These are phyloP conservation scores for Stictocephala bisonia DNA, from an alignment of 2,888 invertebrate species.

Conservation along the genomic window DNA sequence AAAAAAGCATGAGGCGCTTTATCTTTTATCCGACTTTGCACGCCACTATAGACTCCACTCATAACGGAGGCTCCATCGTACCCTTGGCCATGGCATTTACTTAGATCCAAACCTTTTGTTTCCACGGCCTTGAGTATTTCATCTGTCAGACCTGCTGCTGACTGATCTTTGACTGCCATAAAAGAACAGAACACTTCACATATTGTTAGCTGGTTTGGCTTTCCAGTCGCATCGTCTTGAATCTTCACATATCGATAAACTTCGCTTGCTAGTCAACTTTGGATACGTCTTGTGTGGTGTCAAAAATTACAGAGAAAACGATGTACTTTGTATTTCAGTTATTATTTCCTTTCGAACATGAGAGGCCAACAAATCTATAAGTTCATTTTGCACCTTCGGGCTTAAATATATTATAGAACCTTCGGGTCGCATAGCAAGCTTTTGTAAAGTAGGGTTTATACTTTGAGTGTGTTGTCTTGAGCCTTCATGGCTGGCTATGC, in stretches of 20 bases:
- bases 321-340: neutral
- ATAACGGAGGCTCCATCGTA: conserved; percentile 54
- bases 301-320: neutral
- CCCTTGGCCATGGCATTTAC: conserved; percentile 48
- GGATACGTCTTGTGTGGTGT: conserved; percentile 43
- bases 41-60: conserved; percentile 36
- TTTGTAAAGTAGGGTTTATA: neutral
- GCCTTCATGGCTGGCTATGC: no score
- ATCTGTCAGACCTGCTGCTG: neutral
- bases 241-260: neutral
- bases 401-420: conserved; percentile 38
- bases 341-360: conserved; percentile 29
- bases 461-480: no score
- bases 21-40: conserved; percentile 12
- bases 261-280: conserved; percentile 23
- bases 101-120: neutral
- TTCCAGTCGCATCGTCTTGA: neutral
- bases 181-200: conserved; percentile 4
- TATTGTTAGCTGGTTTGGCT: neutral
- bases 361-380: conserved; percentile 40
- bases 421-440: neutral
- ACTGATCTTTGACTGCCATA: neutral
- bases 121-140: neutral
- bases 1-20: conserved; percentile 47
- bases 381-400: conserved; percentile 47